A percentile compares a stretch with the other conserved stretches of the same genome.
These are phyloP conservation scores for Ruditapes philippinarum DNA, from an alignment of 1,140 invertebrate genomes.

Conservation along the genomic window DNA sequence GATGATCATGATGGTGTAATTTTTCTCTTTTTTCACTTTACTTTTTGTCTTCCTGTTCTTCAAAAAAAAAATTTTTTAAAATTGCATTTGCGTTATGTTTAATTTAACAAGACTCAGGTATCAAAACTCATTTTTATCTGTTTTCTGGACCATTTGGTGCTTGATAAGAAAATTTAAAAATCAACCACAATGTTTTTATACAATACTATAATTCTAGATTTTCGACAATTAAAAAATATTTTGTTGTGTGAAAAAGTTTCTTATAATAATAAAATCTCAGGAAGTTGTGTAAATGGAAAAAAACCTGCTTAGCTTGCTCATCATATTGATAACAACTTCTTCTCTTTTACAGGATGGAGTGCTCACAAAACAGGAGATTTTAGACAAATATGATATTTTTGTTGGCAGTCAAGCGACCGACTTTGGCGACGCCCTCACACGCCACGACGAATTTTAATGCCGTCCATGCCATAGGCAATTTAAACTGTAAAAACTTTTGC, in stretches of 20 bases:
- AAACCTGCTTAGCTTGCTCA: neutral
- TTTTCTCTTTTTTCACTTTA: neutral
- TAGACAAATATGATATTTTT: slow-evolving; percentile 98
- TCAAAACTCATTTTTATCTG: no score
- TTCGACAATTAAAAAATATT: neutral
- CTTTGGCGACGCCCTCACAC: slow-evolving; percentile 97
- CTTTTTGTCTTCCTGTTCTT: no score
- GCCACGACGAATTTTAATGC: slow-evolving; percentile 92
- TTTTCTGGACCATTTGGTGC: no score
- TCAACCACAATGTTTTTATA: no score
- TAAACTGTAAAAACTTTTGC: no score
- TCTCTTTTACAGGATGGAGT: slow-evolving; percentile 91
- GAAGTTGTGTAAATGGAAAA: no score
- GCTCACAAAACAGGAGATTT: slow-evolving; percentile 96
- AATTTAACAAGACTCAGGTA: no score
- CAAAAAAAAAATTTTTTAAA: no score
- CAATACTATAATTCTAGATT: neutral
- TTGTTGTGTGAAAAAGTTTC: neutral
- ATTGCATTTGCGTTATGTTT: no score
- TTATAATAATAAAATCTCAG: no score
- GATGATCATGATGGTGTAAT: no score
- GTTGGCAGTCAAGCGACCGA: slow-evolving; percentile 99
- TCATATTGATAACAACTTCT: neutral
- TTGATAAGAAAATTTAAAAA: no score
- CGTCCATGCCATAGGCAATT: neutral